Conservation (phyloP, 2,888 invertebrate genomes). For the Xylophagus ater region DNA sequence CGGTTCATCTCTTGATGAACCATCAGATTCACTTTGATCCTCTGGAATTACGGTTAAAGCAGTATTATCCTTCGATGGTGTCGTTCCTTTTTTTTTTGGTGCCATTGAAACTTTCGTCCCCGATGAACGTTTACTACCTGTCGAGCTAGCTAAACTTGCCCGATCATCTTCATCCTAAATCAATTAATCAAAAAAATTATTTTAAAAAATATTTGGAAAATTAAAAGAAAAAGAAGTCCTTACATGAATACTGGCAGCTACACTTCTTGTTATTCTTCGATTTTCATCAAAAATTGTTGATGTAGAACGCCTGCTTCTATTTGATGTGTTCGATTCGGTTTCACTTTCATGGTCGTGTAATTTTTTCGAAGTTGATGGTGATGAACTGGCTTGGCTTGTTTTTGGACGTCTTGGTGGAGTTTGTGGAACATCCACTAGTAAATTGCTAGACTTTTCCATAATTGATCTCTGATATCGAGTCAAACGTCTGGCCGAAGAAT, state of each 20-base stretch:
- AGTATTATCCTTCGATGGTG: slow-evolving; percentile 2
- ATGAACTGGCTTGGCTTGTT: slow-evolving; percentile 16
- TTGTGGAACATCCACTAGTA: not conserved
- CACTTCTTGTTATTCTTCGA: slow-evolving; percentile 21
- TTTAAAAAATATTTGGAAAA: not conserved
- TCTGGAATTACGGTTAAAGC: too few species aligned
- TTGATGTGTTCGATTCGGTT: slow-evolving; percentile 24
- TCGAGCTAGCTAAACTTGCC: slow-evolving; percentile 7
- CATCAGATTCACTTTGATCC: too few species aligned
- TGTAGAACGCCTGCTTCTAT: slow-evolving; percentile 15
- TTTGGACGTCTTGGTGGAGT: slow-evolving; percentile 16
- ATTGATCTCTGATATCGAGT: slow-evolving; percentile 27
- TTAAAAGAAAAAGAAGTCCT: not conserved
- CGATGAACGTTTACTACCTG: slow-evolving; percentile 6
- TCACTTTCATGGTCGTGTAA: slow-evolving; percentile 23
- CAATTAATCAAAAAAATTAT: not conserved
- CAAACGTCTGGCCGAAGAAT: slow-evolving; percentile 22
- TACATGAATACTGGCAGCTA: not conserved
- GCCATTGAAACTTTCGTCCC: too few species aligned
- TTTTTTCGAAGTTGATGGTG: too few species aligned
- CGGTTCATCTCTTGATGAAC: too few species aligned
- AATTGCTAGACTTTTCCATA: slow-evolving; percentile 20
- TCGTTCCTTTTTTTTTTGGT: slow-evolving; percentile 1
- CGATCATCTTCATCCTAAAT: slow-evolving; percentile 7
- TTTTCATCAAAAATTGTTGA: slow-evolving; percentile 18